Percentiles rank a stretch among this genome's conserved stretches.
Conservation (phyloP, 2,113 vertebrate genomes). For the Anhinga rufa region DNA sequence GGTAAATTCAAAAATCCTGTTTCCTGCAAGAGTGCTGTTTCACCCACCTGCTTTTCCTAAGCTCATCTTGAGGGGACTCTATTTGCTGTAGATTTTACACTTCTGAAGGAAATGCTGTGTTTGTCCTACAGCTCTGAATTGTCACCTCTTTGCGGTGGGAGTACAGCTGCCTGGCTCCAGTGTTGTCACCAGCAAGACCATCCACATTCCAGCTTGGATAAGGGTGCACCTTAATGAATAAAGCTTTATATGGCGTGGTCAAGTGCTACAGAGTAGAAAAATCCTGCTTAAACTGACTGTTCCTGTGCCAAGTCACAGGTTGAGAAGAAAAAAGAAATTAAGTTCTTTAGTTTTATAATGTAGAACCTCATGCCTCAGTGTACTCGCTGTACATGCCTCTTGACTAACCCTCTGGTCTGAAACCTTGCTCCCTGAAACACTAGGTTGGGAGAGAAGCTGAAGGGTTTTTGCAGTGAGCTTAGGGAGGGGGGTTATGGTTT, state of each 20-base stretch:
- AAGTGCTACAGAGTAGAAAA: background rate
- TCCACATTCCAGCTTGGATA: background rate
- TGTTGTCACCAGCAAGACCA: background rate
- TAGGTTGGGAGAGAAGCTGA: background rate
- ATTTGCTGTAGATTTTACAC: background rate
- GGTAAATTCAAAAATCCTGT: background rate
- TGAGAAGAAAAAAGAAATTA: background rate
- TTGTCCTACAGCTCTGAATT: background rate
- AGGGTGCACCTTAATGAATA: background rate
- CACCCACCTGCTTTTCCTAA: background rate
- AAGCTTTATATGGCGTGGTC: background rate
- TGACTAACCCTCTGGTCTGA: background rate
- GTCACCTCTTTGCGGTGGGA: background rate
- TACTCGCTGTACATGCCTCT: background rate
- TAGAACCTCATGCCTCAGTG: background rate
- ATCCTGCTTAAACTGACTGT: background rate
- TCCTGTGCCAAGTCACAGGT: background rate
- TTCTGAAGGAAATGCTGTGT: background rate
- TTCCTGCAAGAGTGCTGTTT: background rate
- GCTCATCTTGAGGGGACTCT: background rate
- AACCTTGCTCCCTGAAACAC: background rate
- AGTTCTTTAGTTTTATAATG: background rate
- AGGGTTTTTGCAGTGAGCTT: background rate
- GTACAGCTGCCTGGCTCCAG: background rate
- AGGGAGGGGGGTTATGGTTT: background rate